Base-by-base conservation (phyloP, 2,888 invertebrate species). In the Dioctria rufipes region DNA sequence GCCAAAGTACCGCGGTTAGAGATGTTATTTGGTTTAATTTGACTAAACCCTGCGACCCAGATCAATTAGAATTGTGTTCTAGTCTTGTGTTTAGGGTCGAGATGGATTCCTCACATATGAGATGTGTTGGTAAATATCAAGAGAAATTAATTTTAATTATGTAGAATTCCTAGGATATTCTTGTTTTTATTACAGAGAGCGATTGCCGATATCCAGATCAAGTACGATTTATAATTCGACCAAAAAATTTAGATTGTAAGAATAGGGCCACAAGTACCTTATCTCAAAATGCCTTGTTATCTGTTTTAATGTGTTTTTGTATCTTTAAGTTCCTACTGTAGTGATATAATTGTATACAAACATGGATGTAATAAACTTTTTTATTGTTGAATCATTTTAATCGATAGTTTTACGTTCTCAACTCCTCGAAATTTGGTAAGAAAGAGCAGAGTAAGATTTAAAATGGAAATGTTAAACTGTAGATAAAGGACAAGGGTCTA, bases 161-260 rank as follows among this genome's bases (percentile, higher is more conserved):
- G 60, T 8, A 60, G 60, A 9, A 13, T 60, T 60, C 5, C n/a
- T 60, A 13, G 3, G 5, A 61, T 67, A 25, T 25, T 25, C 25
- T 25, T 25, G 25, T 80, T 66, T 78, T 43, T 40, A 81, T 83
- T 82, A 82, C 90, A 94, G 94, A 93, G 88, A 90, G 90, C 67
- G 92, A 93, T 81, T 94, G 94, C 85, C 91, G 92, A 80, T 90
- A 90, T 84, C 93, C 93, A 43, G 91, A 93, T 85, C 92, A 94
- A 89, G 92, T 93, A 60, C 90, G 93, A 82, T 92, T 90, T 85
- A 89, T 90, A 84, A 86, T 92, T 25, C 86, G 87, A 13, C 90
- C 91, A 82, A 86, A 89, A 63, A 91, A 91, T 51, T 86, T 91
- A 4, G 86, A 88, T n/a, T 91, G 91, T 85, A 81, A 82, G 42